Conservation (phyloP, 1,140 invertebrate genomes). For the Drusus annulatus region DNA sequence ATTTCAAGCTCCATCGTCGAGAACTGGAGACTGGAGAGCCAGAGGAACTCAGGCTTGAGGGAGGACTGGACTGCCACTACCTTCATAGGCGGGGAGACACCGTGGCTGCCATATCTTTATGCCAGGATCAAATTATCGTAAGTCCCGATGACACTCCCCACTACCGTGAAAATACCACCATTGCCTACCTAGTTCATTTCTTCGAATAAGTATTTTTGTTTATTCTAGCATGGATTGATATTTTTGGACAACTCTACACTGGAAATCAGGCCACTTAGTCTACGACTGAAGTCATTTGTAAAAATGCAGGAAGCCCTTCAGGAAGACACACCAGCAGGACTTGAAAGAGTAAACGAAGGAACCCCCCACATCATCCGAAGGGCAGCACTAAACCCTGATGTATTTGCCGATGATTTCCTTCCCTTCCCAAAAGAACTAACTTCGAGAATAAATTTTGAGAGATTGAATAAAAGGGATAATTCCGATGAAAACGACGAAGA, state of each 20-base stretch:
- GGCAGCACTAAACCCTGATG: slow-evolving; percentile 63
- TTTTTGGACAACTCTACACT: slow-evolving; percentile 76
- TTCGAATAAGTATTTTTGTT: neutral
- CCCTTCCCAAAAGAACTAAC: slow-evolving; percentile 59
- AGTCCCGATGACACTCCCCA: slow-evolving; percentile 29
- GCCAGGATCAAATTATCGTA: slow-evolving; percentile 67
- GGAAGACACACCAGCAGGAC: slow-evolving; percentile 48
- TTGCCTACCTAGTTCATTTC: too few species aligned
- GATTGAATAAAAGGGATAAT: neutral
- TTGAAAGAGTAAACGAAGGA: slow-evolving; percentile 57
- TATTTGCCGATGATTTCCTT: slow-evolving; percentile 60
- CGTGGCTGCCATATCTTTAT: slow-evolving; percentile 68
- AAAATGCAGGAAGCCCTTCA: slow-evolving; percentile 60
- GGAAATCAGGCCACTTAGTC: slow-evolving; percentile 75
- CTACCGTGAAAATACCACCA: too few species aligned
- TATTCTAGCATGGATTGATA: slow-evolving; percentile 73
- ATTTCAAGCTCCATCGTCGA: slow-evolving; percentile 63
- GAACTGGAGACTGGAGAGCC: slow-evolving; percentile 59
- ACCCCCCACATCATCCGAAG: slow-evolving; percentile 74
- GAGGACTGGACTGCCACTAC: slow-evolving; percentile 67
- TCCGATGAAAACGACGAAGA: slow-evolving; percentile 47
- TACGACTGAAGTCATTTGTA: slow-evolving; percentile 60
- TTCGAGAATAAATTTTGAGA: neutral
- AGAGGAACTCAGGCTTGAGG: slow-evolving; percentile 62
- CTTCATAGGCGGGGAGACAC: slow-evolving; percentile 63